These are phyloP conservation scores for Heliconius hermathena DNA, from an alignment of 1,140 invertebrate genomes.

Conservation along the genomic window DNA sequence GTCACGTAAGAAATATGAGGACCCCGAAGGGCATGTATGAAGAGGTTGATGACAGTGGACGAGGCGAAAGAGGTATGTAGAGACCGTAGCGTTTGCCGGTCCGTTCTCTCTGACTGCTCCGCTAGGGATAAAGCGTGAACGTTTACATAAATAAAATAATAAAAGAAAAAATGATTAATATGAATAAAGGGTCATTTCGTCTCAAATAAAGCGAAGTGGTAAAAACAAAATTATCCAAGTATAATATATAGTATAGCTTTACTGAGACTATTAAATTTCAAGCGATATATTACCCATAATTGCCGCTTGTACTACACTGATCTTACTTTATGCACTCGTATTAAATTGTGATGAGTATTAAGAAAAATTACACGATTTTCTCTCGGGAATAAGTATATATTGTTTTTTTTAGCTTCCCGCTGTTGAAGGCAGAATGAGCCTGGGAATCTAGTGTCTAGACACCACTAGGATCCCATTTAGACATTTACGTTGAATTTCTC, in stretches of 20 bases:
- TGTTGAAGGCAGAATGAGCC: not conserved
- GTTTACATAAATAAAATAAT: too few relatives aligned
- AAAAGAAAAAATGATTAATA: not conserved
- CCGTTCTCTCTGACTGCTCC: too few relatives aligned
- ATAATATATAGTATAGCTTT: slow-evolving; percentile 1
- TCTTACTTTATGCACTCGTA: slow-evolving; percentile 8
- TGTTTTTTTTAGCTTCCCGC: not conserved
- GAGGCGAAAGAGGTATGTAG: too few relatives aligned
- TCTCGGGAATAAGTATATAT: not conserved
- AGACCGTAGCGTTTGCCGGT: too few relatives aligned
- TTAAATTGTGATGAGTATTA: not conserved
- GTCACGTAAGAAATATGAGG: too few relatives aligned
- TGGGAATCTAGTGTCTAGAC: not conserved
- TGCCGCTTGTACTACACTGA: not conserved
- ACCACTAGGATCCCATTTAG: not conserved
- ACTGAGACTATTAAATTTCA: slow-evolving; percentile 1
- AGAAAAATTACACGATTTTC: not conserved
- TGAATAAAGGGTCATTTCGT: not conserved
- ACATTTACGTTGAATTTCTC: not conserved
- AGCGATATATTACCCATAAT: slow-evolving; percentile 10
- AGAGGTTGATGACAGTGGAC: too few relatives aligned
- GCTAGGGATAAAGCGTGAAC: too few relatives aligned
- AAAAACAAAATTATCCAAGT: not conserved
- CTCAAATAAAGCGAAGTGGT: not conserved
- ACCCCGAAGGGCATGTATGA: too few relatives aligned